Evolutionary conservation across 2,113 vertebrate species (phyloP), one percentile per base, ranked within the genome.

Genomic region (Ancistrus triradiatus): DNA sequence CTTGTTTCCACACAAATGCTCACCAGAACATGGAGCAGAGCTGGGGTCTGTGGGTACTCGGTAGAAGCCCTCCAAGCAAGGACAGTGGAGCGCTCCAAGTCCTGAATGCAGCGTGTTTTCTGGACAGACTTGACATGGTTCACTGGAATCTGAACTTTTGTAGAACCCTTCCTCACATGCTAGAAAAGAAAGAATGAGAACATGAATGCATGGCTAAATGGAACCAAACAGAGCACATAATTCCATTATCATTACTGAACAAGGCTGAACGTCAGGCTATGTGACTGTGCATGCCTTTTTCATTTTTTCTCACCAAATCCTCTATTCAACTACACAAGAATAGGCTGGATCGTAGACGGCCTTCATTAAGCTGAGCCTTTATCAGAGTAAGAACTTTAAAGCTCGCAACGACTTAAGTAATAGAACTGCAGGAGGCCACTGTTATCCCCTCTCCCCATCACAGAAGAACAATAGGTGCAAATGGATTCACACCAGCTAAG

Each of bases 161-260:
- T 93, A 98, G 83, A 85, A 91, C 19, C 93, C 93, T 0, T 90
- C 78, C 0, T 87, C 82, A 40, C 94, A 98, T 1, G 77, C 94
- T 98, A 83, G 33, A 58, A 21, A 62, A 43, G 2, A 28, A 2
- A 67, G 6, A 28, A n/a, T 1, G 1, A 61, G 21, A 19, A 24
- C 50, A 7, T 6, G 10, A 18, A 37, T 37, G 9, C 35, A 37
- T 17, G 8, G 31, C 21, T 28, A 19, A 24, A 22, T 35, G 43
- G 18, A 40, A 24, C 3, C 50, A 50, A 38, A 44, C 15, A 31
- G 15, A 42, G 19, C 5, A 59, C 6, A 68, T 6, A 51, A 48
- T 24, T 38, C 40, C 17, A 48, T 13, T 24, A 48, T 21, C 1
- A 22, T n/a, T 42, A 14, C n/a, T 13, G 13, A 10, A 13, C 13